phyloP scores from a whole-genome alignment of 2,888 invertebrate species.

The Ariolimax columbianus region DNA sequence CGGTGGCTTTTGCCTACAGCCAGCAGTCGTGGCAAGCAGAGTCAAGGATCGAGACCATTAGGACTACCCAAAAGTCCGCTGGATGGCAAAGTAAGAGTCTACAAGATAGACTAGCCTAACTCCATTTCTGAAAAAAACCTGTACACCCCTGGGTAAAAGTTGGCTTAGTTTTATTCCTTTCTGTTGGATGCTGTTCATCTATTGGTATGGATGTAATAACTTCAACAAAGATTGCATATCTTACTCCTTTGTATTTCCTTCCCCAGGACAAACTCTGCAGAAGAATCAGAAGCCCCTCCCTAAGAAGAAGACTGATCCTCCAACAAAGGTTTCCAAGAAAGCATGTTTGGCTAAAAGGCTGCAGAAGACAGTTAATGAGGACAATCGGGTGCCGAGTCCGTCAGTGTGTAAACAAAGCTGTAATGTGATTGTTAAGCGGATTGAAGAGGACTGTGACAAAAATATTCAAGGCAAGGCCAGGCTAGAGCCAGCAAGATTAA shows the following conservation, averaged over 20 bases:
- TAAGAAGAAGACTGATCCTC: slow-evolving; percentile 32
- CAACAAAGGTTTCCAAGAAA: slow-evolving; percentile 26
- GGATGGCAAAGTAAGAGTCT: too few relatives aligned
- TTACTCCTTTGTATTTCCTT: neutral
- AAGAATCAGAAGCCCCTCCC: slow-evolving; percentile 31
- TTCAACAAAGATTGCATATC: too few relatives aligned
- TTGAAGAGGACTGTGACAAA: slow-evolving; percentile 32
- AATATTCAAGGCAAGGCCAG: slow-evolving; percentile 14
- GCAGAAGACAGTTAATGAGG: slow-evolving; percentile 28
- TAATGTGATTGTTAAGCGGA: slow-evolving; percentile 47
- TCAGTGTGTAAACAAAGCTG: slow-evolving; percentile 46
- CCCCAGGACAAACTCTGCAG: neutral
- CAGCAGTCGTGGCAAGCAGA: too few relatives aligned
- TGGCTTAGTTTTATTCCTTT: too few relatives aligned
- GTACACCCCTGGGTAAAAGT: too few relatives aligned
- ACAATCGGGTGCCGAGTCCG: slow-evolving; percentile 13
- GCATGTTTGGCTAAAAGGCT: neutral
- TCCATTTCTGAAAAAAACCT: too few relatives aligned
- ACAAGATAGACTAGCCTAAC: too few relatives aligned
- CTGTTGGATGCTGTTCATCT: too few relatives aligned
- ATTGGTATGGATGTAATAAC: too few relatives aligned
- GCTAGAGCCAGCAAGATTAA: slow-evolving; percentile 27
- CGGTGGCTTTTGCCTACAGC: too few relatives aligned
- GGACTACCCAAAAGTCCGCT: too few relatives aligned
- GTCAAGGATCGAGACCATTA: too few relatives aligned